These are phyloP conservation scores for Eurypyga helias DNA, from an alignment of 2,113 vertebrate genomes.

Conservation along the genomic window DNA sequence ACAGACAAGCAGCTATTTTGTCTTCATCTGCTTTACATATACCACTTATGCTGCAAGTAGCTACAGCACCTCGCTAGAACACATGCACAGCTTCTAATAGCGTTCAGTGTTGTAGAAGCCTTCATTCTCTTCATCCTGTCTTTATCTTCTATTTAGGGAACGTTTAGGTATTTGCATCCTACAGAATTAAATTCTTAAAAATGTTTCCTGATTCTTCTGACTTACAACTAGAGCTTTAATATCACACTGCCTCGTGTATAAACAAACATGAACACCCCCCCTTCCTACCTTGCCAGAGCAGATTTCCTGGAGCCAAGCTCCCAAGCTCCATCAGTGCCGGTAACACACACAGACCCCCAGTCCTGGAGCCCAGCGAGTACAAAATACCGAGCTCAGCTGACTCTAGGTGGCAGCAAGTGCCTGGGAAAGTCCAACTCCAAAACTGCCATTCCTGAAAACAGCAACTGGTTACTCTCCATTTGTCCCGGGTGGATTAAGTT, in stretches of 20 bases:
- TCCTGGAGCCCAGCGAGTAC: rapidly evolving
- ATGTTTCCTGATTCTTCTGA: not conserved
- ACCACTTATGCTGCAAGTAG: not conserved
- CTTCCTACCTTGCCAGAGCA: not conserved
- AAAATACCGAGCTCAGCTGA: not conserved
- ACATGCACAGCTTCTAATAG: not conserved
- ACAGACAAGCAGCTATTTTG: not conserved
- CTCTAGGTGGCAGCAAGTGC: conserved; percentile 74
- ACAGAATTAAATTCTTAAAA: not conserved
- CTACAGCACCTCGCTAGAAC: not conserved
- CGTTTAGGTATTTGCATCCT: not conserved
- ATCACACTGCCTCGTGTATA: not conserved
- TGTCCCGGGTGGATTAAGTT: conserved; percentile 9
- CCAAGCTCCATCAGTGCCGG: rapidly evolving
- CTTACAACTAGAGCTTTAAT: not conserved
- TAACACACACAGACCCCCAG: not conserved
- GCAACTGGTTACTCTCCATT: not conserved
- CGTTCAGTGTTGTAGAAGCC: not conserved
- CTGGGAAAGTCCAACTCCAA: not conserved
- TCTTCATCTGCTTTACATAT: not conserved
- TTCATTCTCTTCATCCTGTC: not conserved
- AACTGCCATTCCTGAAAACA: not conserved
- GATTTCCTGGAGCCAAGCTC: not conserved
- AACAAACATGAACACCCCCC: not conserved
- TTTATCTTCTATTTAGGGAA: not conserved